Percentiles rank a stretch among this genome's conserved stretches.
Evolutionary conservation across 37 sponge, comb jelly and placozoan genomes (phyloP).

Genomic region (Halichondria panicea): DNA sequence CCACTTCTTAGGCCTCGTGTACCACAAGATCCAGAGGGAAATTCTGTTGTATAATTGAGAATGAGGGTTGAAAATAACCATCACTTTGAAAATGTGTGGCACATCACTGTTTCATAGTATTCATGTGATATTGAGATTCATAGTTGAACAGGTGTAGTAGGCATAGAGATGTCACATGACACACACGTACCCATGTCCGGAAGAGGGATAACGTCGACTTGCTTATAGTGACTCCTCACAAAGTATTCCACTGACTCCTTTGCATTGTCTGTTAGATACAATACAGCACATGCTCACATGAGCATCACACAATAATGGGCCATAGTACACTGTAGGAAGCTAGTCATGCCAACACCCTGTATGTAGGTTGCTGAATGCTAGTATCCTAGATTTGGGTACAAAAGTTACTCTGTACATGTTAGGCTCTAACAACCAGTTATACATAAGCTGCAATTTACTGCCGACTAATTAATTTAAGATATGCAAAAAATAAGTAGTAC

Average conservation of each 20-base stretch:
- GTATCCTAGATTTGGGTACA: no score
- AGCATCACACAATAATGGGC: not conserved
- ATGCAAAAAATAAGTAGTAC: no score
- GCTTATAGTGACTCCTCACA: constrained; percentile 5
- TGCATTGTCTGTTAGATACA: constrained; percentile 19
- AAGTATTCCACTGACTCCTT: constrained; percentile 12
- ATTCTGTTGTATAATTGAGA: no score
- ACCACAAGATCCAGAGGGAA: no score
- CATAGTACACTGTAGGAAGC: not conserved
- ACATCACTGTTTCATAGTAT: no score
- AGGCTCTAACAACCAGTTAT: not conserved
- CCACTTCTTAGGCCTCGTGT: no score
- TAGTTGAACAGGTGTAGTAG: not conserved
- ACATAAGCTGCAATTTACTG: no score
- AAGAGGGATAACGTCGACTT: not conserved
- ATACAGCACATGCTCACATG: not conserved
- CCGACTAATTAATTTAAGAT: no score
- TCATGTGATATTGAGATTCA: no score
- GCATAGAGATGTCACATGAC: not conserved
- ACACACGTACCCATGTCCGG: constrained; percentile 33
- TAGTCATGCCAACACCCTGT: not conserved
- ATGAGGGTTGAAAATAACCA: no score
- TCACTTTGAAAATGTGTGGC: no score
- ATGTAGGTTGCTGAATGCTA: not conserved
- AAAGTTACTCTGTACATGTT: not conserved